phyloP scores from a whole-genome alignment of 2,888 invertebrate species.

The Callyntrura sp. region DNA sequence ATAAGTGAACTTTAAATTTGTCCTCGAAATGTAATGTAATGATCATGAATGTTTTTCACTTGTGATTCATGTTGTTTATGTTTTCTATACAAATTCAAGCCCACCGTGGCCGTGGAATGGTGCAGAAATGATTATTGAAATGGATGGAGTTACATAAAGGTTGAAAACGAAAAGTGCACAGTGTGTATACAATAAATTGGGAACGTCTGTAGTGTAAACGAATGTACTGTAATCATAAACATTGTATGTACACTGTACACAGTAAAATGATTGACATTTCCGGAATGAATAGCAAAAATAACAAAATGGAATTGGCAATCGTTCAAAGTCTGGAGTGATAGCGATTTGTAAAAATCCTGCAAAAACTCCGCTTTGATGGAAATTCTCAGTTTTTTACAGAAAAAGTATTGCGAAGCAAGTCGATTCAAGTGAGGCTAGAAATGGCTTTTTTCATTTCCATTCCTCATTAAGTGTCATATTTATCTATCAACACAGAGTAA shows the following conservation, averaged over 20 bases:
- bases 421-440: neutral
- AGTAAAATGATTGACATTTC: conserved; percentile 68
- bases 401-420: neutral
- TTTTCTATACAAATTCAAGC: too few species aligned
- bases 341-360: neutral
- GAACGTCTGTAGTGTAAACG: neutral
- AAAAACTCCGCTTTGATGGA: neutral
- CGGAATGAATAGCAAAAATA: conserved; percentile 61
- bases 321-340: neutral
- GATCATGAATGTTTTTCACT: too few species aligned
- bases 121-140: too few species aligned
- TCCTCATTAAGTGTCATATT: neutral
- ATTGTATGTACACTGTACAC: neutral
- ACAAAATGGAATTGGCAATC: conserved; percentile 67
- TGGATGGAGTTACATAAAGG: too few species aligned
- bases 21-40: too few species aligned
- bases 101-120: too few species aligned
- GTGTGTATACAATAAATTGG: too few species aligned
- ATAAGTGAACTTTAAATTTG: too few species aligned
- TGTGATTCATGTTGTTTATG: too few species aligned
- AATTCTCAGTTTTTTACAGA: neutral
- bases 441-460: neutral
- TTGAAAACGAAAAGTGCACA: too few species aligned
- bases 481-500: too few species aligned
- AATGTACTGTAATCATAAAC: conserved; percentile 33